These are phyloP conservation scores for Emys orbicularis DNA, from an alignment of 2,797 vertebrate genomes.

Conservation along the genomic window DNA sequence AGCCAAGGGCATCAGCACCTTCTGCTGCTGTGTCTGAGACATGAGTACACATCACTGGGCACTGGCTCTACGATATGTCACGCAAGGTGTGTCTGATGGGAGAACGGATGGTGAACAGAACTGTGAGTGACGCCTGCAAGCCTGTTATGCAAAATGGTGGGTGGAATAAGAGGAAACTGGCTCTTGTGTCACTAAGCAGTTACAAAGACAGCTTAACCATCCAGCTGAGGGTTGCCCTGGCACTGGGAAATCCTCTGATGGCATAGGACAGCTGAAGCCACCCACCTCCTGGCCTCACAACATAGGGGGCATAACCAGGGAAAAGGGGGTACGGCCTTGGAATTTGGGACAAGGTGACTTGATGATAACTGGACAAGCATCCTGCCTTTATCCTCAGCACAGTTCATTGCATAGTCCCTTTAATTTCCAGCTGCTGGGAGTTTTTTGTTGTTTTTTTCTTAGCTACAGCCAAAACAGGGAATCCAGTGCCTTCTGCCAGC, in stretches of 20 bases:
- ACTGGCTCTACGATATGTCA: neutral
- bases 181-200: neutral
- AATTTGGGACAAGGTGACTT: neutral
- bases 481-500: neutral
- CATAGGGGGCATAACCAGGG: neutral
- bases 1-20: neutral
- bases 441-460: neutral
- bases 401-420: neutral
- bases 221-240: neutral
- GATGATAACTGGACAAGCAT: neutral
- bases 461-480: neutral
- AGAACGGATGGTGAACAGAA: neutral
- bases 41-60: neutral
- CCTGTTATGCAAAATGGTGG: neutral
- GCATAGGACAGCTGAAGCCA: neutral
- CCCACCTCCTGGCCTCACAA: neutral
- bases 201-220: neutral
- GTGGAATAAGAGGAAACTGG: neutral
- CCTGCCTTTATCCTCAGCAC: accelerated
- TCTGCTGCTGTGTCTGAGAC: neutral
- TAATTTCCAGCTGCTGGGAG: neutral
- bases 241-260: neutral
- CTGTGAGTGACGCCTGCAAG: neutral
- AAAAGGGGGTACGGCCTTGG: neutral
- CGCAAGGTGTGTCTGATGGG: neutral